phyloP scores from a whole-genome alignment of 2,113 vertebrate species.

The Forbesichthys agassizii region DNA sequence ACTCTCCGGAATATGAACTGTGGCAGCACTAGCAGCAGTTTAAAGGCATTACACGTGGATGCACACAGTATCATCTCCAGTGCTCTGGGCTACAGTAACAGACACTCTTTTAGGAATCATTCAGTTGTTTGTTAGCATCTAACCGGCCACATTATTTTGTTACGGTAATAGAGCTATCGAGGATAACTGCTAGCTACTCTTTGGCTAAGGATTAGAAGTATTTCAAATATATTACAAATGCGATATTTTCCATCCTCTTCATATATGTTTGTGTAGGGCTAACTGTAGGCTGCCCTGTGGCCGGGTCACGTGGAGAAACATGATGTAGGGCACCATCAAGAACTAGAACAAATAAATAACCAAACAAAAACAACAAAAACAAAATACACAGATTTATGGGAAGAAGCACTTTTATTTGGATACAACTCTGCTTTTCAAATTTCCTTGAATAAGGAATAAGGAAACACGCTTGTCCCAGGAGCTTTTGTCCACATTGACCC shows the following conservation, averaged over 20 bases:
- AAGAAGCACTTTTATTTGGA: constrained; percentile 47
- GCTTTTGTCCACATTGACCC: constrained; percentile 2
- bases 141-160: background rate
- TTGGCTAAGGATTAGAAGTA: background rate
- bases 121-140: constrained; percentile 3
- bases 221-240: constrained; percentile 3
- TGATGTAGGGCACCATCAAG: background rate
- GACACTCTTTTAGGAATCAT: background rate
- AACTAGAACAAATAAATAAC: background rate
- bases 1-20: constrained; percentile 52
- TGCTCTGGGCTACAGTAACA: constrained; percentile 13
- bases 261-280: background rate
- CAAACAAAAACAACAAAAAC: background rate
- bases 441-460: background rate
- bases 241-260: background rate
- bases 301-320: no score
- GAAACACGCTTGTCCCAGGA: constrained; percentile 24
- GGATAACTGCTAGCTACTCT: background rate
- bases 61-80: constrained; percentile 18
- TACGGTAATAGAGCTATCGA: background rate
- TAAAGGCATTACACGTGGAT: constrained; percentile 45
- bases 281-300: background rate
- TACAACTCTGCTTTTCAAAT: constrained; percentile 14
- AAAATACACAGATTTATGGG: constrained; percentile 18
- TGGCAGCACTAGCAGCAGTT: constrained; percentile 54